Evolutionary conservation across 2,888 invertebrate genomes (phyloP).

Genomic region (Apodemia duryi): DNA sequence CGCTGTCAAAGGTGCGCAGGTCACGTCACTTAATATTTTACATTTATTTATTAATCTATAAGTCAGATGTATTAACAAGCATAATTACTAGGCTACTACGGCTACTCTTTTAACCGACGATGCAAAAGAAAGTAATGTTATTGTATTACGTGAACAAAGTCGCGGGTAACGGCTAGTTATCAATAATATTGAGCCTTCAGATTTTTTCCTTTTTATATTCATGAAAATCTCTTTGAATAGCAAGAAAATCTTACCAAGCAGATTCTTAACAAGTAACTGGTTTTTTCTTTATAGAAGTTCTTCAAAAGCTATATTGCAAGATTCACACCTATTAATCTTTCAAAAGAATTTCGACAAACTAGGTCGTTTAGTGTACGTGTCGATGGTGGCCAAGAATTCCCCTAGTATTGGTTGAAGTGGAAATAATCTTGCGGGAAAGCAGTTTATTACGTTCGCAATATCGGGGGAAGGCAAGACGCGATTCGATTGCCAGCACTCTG

Average conservation of each 20-base stretch:
- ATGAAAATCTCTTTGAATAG: background rate
- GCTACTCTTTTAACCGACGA: too few relatives aligned
- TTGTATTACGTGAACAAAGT: too few relatives aligned
- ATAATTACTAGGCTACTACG: too few relatives aligned
- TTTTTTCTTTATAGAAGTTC: slow-evolving; percentile 11
- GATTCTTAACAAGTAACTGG: background rate
- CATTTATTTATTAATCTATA: too few relatives aligned
- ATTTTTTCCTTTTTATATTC: too few relatives aligned
- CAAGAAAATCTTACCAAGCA: background rate
- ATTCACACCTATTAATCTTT: slow-evolving; percentile 3
- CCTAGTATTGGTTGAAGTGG: slow-evolving; percentile 49
- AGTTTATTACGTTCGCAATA: slow-evolving; percentile 66
- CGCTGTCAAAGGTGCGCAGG: too few relatives aligned
- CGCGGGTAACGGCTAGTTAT: too few relatives aligned
- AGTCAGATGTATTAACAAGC: too few relatives aligned
- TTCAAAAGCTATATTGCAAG: background rate
- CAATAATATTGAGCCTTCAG: too few relatives aligned
- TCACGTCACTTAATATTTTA: too few relatives aligned
- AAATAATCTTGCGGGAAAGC: slow-evolving; percentile 50
- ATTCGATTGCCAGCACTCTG: slow-evolving; percentile 40
- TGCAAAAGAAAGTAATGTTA: too few relatives aligned
- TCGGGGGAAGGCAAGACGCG: slow-evolving; percentile 38
- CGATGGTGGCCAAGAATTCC: slow-evolving; percentile 32
- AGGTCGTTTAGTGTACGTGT: slow-evolving; percentile 24
- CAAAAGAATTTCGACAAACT: slow-evolving; percentile 8